Evolutionary conservation across 2,888 invertebrate species (phyloP), one percentile per base, ranked within the genome.

Genomic region (Timema cristinae): DNA sequence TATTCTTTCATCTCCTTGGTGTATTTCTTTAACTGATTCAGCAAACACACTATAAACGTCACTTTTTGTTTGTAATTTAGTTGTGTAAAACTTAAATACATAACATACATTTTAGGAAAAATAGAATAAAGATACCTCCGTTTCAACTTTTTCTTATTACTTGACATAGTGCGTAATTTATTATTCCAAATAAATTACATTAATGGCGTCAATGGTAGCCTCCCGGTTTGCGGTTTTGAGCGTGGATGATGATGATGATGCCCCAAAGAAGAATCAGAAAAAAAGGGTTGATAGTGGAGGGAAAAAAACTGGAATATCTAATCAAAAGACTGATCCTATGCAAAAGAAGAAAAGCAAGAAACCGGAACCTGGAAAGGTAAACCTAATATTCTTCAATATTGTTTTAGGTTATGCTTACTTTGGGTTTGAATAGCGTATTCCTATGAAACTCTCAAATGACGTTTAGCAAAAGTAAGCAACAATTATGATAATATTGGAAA

Each of bases 191-290:
- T 54, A 50, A 69, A 32, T 32, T 32, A 32, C 32, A 2, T 32
- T 59, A 66, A 73, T 73, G 73, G 73, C 73, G 68, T 68, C 71
- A 71, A 66, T 71, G 16, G 86, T 90, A 70, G 89, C 90, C 75
- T 91, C 92, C 48, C 85, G 92, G 78, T 92, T 91, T 82, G 89
- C 91, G 73, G 89, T 90, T 75, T 84, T 92, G 69, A 88, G 88
- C 81, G 87, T 91, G 71, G 91, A 91, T 78, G 91, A 90, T 77
- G 91, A 91, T 76, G 91, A 90, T 75, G 84, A 82, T 74, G 82
- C 82, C 56, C 78, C 80, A 77, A 77, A 82, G 77, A 86, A 85
- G 2, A 78, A 72, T 48, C 73, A 77, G 13, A 83, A 81, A 72
- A 80, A 79, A 74, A 83, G 83, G 76, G 76, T 76, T 54, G 76